Percentiles rank a stretch among this genome's conserved stretches.
phyloP scores from a whole-genome alignment of 2,888 invertebrate genomes.

The Brachynemurus nebulosus region DNA sequence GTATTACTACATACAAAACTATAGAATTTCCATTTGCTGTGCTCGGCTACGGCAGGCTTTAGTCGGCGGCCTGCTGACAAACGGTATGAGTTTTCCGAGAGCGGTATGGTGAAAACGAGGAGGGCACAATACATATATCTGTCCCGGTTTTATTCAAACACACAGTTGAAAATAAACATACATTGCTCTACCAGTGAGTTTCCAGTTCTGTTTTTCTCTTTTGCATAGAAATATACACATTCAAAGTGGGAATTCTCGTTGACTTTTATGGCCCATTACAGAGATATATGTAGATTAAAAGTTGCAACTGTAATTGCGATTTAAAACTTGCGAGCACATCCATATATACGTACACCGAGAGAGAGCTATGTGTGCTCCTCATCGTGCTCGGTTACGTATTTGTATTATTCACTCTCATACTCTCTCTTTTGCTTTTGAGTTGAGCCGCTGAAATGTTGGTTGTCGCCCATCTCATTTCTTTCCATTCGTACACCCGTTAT shows the following conservation, averaged over 20 bases:
- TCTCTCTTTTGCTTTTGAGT: neutral
- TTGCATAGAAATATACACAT: constrained; percentile 15
- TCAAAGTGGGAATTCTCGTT: constrained; percentile 15
- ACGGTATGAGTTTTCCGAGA: too few relatives aligned
- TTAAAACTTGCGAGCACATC: constrained; percentile 23
- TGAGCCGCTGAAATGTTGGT: neutral
- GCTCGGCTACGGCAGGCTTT: too few relatives aligned
- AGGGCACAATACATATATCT: too few relatives aligned
- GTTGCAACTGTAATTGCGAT: constrained; percentile 28
- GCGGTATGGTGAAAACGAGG: too few relatives aligned
- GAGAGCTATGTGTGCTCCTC: constrained; percentile 4
- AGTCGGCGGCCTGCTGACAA: too few relatives aligned
- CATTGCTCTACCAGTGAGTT: too few relatives aligned
- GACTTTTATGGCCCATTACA: constrained; percentile 26
- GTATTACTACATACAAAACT: too few relatives aligned
- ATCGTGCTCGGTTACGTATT: neutral
- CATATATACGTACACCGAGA: too few relatives aligned
- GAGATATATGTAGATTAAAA: constrained; percentile 28
- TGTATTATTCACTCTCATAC: neutral
- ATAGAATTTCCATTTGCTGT: too few relatives aligned
- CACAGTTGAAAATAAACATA: too few relatives aligned
- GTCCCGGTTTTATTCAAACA: too few relatives aligned
- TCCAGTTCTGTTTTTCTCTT: constrained; percentile 11
- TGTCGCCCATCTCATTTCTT: neutral
- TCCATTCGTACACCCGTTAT: neutral